Conservation (phyloP, 2,113 vertebrate genomes). For the Lagopus leucura region DNA sequence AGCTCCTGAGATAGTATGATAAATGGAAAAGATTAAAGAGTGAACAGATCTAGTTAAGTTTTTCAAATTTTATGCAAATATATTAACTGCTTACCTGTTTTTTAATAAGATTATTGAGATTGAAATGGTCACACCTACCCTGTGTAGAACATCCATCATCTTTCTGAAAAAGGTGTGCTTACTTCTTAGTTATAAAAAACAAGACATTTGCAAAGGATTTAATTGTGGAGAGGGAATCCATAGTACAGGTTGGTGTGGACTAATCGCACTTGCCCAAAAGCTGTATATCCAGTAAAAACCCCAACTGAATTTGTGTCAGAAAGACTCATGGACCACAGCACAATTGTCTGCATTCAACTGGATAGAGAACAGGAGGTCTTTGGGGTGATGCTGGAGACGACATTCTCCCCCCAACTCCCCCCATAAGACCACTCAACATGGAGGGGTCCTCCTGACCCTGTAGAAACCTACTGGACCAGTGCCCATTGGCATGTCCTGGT, state of each 20-base stretch:
- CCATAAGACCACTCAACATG: accelerated
- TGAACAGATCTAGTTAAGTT: not conserved
- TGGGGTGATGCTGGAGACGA: not conserved
- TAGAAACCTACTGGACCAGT: accelerated
- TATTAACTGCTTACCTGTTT: not conserved
- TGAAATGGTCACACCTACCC: not conserved
- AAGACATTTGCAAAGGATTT: not conserved
- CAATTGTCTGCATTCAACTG: not conserved
- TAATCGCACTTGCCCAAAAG: not conserved
- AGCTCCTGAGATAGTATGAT: not conserved
- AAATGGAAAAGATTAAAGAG: not conserved
- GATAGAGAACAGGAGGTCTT: not conserved
- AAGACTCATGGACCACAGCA: not conserved
- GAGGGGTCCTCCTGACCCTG: not conserved
- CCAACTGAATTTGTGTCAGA: not conserved
- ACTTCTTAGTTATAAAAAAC: not conserved
- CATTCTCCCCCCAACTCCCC: no score
- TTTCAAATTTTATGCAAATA: not conserved
- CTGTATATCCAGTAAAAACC: not conserved
- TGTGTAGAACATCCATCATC: not conserved
- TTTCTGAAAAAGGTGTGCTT: not conserved
- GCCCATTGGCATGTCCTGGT: no score
- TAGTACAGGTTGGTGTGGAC: not conserved
- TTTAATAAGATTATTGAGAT: not conserved
- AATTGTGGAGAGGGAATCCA: not conserved